phyloP scores from a whole-genome alignment of 92 coral and sea anemone species.

The Virgularia gustaviana region DNA sequence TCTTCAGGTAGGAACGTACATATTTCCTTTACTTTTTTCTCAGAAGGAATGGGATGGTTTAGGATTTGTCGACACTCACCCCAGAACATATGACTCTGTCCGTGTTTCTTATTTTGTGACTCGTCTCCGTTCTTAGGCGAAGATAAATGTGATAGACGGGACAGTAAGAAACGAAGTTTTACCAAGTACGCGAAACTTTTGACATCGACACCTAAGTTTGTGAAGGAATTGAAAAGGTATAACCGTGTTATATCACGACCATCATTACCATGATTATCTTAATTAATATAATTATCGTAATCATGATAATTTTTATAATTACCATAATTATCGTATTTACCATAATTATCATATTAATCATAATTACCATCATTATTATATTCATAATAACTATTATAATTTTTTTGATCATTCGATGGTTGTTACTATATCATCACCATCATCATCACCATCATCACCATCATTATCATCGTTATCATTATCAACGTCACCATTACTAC shows the following conservation, averaged over 20 bases:
- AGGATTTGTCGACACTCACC: no score
- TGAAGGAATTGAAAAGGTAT: slow-evolving; percentile 77
- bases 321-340: neutral
- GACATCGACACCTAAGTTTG: slow-evolving; percentile 91
- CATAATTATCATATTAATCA: neutral
- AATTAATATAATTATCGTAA: neutral
- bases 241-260: neutral
- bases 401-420: neutral
- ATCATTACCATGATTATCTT: neutral
- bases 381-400: neutral
- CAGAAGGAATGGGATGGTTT: no score
- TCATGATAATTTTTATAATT: neutral
- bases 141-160: slow-evolving; percentile 39
- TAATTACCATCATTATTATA: neutral
- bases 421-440: neutral
- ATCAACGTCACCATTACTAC: neutral
- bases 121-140: slow-evolving; percentile 15
- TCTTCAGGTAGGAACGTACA: neutral
- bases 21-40: neutral
- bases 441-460: neutral
- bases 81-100: no score
- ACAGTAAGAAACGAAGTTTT: slow-evolving; percentile 84
- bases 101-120: no score
- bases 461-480: neutral
- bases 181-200: slow-evolving; percentile 89